Percentiles rank a stretch among this genome's conserved stretches.
Conservation (phyloP, 2,113 vertebrate genomes). For the Microtus richardsoni region DNA sequence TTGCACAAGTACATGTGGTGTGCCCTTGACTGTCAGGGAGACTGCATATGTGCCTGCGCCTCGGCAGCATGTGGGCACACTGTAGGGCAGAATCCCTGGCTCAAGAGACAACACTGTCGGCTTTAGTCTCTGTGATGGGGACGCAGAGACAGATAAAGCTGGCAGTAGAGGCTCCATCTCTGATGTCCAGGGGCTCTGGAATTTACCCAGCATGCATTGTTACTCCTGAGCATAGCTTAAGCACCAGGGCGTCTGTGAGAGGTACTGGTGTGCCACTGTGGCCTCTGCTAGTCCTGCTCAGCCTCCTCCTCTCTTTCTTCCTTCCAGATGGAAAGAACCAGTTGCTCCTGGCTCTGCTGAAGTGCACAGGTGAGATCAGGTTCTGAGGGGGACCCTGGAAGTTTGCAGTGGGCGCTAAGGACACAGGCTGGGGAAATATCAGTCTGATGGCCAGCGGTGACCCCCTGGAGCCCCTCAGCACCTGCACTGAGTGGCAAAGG, state of each 20-base stretch:
- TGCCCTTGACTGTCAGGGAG: not conserved
- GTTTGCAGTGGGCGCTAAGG: rapidly evolving
- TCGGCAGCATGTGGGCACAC: not conserved
- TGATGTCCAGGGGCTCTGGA: not conserved
- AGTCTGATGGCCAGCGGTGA: rapidly evolving
- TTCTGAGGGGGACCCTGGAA: not conserved
- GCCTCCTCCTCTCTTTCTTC: not conserved
- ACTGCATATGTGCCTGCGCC: rapidly evolving
- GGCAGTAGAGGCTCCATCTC: not conserved
- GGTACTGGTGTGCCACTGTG: rapidly evolving
- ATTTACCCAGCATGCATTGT: not conserved
- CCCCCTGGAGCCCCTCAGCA: rapidly evolving
- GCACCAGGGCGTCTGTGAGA: rapidly evolving
- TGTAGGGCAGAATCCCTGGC: not conserved
- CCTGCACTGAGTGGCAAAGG: too few species aligned
- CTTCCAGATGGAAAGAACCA: constrained; percentile 97
- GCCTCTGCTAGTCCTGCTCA: not conserved
- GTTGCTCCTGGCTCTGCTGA: constrained; percentile 96
- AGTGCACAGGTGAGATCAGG: constrained; percentile 94
- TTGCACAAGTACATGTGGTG: not conserved
- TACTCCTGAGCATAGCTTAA: not conserved
- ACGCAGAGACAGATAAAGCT: rapidly evolving
- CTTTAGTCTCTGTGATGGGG: not conserved
- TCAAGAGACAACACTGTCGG: too few species aligned
- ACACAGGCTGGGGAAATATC: rapidly evolving